Evolutionary conservation across 2,797 vertebrate species (phyloP).

Genomic region (Enteromius trimaculatus): DNA sequence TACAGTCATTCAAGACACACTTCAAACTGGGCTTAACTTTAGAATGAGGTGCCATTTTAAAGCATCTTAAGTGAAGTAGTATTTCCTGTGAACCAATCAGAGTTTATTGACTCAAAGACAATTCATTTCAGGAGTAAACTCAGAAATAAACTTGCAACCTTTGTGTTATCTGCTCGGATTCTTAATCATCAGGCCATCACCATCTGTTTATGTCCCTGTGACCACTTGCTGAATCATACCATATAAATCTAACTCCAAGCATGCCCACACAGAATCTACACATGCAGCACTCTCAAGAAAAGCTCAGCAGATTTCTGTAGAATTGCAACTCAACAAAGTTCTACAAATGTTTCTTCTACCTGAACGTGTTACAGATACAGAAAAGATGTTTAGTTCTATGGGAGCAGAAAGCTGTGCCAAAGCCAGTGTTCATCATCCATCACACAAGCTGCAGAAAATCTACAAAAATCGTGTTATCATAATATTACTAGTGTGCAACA

Average conservation of each 20-base stretch:
- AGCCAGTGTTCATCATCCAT: neutral
- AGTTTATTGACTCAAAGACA: neutral
- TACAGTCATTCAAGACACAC: conserved; percentile 1
- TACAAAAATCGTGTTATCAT: neutral
- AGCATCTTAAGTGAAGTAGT: neutral
- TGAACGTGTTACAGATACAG: too few relatives aligned
- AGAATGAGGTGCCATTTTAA: conserved; percentile 2
- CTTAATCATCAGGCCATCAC: neutral
- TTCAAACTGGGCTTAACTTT: neutral
- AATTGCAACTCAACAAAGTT: neutral
- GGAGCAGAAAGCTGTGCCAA: neutral
- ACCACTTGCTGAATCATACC: neutral
- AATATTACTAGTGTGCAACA: neutral
- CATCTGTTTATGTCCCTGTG: conserved; percentile 11
- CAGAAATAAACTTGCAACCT: conserved; percentile 2
- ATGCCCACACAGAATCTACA: conserved; percentile 14
- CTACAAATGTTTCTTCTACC: neutral
- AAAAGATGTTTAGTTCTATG: neutral
- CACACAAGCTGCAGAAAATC: neutral
- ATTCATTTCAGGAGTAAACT: neutral
- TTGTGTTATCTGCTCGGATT: neutral
- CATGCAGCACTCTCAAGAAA: neutral
- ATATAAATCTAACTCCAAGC: conserved; percentile 20
- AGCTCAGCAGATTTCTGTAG: neutral
- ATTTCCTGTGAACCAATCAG: neutral